Evolutionary conservation across 2,797 vertebrate species (phyloP), one percentile per base, ranked within the genome.

Genomic region (Chelmon rostratus): DNA sequence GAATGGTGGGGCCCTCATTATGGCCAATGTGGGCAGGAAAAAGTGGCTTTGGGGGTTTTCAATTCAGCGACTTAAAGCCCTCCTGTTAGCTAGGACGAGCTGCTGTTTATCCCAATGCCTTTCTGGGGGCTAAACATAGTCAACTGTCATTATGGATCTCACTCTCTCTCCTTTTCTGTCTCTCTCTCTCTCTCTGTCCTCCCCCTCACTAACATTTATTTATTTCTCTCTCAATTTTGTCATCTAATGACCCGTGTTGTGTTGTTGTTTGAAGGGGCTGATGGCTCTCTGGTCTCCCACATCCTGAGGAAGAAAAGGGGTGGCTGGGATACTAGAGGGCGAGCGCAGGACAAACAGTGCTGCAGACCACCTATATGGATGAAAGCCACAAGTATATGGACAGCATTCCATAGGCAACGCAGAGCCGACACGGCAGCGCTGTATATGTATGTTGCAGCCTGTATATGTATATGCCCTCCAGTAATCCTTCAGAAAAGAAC

Each of bases 81-180:
- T 91, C 93, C 89, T 92, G 91, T 93, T 92, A 88, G 87, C 88
- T 47, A 59, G 88, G 94, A 93, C 88, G 86, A 92, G 90, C 86
- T 93, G 93, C 91, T 95, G 94, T 95, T 95, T 95, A 92, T 93
- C 91, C 88, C 89, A 68, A 68, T 89, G 93, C 83, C 85, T 91
- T 93, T 94, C 90, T 89, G 85, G 77, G 72, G 86, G 86, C 94
- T 95, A 95, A 95, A 95, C 95, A 94, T 93, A 95, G 94, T 93
- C 90, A 66, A 83, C 90, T 94, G 92, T 95, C 93, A 95, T 95
- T 95, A 94, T 86, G 86, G 82, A 93, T 89, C 88, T 83, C 81
- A 65, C 86, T 90, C 90, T 88, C 80, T 83, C 86, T 83, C 75
- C 71, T 49, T 68, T 23, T 87, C 54, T 68, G 2, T 70, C 28